These are phyloP conservation scores for Diadromus collaris DNA, from an alignment of 2,888 invertebrate genomes.

Conservation along the genomic window DNA sequence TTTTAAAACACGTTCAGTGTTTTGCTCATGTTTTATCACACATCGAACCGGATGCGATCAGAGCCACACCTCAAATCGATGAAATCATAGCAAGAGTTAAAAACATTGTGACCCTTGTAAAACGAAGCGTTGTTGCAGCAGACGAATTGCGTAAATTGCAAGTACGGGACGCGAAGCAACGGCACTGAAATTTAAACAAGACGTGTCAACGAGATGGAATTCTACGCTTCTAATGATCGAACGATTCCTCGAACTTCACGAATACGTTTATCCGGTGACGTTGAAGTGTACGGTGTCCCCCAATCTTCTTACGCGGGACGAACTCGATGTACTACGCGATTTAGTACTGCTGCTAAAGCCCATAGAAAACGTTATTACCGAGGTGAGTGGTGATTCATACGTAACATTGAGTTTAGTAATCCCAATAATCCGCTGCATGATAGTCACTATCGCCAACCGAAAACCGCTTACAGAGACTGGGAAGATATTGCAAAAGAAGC, in stretches of 20 bases:
- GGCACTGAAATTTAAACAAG: conserved; percentile 44
- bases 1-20: conserved; percentile 54
- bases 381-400: conserved; percentile 13
- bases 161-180: conserved; percentile 43
- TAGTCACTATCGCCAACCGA: neutral
- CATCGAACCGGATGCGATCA: conserved; percentile 46
- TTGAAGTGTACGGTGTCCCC: conserved; percentile 24
- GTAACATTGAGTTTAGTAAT: conserved; percentile 17
- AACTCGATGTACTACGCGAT: conserved; percentile 21
- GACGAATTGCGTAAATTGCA: conserved; percentile 48
- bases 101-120: conserved; percentile 41
- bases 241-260: conserved; percentile 48
- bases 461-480: neutral
- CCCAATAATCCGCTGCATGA: conserved; percentile 15
- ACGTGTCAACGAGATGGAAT: conserved; percentile 56
- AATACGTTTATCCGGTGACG: conserved; percentile 45
- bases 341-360: conserved; percentile 20
- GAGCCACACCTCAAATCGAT: conserved; percentile 5
- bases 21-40: conserved; percentile 55
- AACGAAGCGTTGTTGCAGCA: conserved; percentile 37
- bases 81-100: conserved; percentile 46
- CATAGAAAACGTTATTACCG: conserved; percentile 14
- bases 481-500: neutral
- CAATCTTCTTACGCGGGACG: conserved; percentile 18
- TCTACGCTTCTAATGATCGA: conserved; percentile 54